These are phyloP conservation scores for Campopleginae sp. DNA, from an alignment of 2,888 invertebrate genomes.

Conservation along the genomic window DNA sequence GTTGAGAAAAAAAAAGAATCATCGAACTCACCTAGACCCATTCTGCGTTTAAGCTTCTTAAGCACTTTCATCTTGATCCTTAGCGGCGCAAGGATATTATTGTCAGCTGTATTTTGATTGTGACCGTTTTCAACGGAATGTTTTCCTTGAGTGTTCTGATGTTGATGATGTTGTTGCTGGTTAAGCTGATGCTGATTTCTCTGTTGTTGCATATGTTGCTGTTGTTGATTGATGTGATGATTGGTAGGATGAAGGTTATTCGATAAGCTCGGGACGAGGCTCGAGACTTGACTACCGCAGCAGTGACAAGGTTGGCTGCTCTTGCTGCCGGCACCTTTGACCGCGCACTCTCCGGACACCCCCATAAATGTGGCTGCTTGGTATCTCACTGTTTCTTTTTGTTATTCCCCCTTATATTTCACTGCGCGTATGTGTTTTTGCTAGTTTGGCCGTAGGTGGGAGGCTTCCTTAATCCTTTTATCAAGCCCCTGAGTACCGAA, in stretches of 20 bases:
- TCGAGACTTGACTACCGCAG: constrained; percentile 77
- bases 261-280: constrained; percentile 70
- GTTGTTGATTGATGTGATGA: constrained; percentile 63
- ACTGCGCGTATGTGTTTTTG: constrained; percentile 17
- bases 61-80: constrained; percentile 93
- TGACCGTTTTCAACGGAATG: constrained; percentile 65
- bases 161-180: constrained; percentile 70
- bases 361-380: constrained; percentile 81
- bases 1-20: neutral
- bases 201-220: constrained; percentile 68
- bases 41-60: constrained; percentile 95
- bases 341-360: constrained; percentile 83
- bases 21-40: constrained; percentile 91
- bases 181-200: constrained; percentile 55
- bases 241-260: constrained; percentile 49
- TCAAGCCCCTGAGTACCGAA: neutral
- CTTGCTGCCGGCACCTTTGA: constrained; percentile 80
- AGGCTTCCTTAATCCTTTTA: constrained; percentile 33
- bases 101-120: constrained; percentile 74
- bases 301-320: constrained; percentile 81
- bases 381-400: constrained; percentile 43
- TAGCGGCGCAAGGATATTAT: constrained; percentile 85
- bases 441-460: neutral
- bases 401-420: constrained; percentile 18
- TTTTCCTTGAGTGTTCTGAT: constrained; percentile 66